phyloP scores from a whole-genome alignment of 2,113 vertebrate genomes.

The Rhinopomastus cyanomelas region DNA sequence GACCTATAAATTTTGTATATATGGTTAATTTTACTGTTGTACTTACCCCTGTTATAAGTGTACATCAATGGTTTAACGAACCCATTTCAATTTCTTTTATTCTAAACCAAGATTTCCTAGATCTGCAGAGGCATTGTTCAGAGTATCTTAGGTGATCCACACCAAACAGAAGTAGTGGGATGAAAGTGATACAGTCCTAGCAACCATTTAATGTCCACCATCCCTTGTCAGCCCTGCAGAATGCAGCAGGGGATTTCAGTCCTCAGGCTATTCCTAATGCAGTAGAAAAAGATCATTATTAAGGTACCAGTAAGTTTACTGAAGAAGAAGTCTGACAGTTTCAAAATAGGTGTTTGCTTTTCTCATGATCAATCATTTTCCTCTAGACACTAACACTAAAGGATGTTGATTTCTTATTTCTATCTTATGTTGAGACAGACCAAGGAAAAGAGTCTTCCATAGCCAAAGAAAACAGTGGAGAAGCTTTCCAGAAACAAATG shows the following conservation, averaged over 20 bases:
- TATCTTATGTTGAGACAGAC: neutral
- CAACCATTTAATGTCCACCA: neutral
- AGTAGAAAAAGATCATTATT: neutral
- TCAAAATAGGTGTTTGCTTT: neutral
- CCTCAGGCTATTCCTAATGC: fast-evolving
- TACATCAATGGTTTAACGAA: constrained; percentile 29
- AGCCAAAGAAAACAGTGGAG: neutral
- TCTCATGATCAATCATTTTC: neutral
- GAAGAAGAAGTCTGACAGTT: neutral
- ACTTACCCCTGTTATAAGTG: constrained; percentile 27
- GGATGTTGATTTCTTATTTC: neutral
- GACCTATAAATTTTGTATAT: constrained; percentile 53
- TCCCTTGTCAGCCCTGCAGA: neutral
- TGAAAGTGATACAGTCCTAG: neutral
- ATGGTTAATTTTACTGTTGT: constrained; percentile 42
- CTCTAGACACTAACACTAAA: neutral
- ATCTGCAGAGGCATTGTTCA: neutral
- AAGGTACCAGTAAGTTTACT: neutral
- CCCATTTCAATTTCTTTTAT: neutral
- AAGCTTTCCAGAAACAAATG: neutral
- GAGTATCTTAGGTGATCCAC: neutral
- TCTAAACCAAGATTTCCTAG: neutral
- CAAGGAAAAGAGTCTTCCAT: neutral
- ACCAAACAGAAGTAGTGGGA: neutral
- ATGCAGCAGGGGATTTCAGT: neutral